Conservation (phyloP, 2,113 vertebrate genomes). For the Salvator merianae region DNA sequence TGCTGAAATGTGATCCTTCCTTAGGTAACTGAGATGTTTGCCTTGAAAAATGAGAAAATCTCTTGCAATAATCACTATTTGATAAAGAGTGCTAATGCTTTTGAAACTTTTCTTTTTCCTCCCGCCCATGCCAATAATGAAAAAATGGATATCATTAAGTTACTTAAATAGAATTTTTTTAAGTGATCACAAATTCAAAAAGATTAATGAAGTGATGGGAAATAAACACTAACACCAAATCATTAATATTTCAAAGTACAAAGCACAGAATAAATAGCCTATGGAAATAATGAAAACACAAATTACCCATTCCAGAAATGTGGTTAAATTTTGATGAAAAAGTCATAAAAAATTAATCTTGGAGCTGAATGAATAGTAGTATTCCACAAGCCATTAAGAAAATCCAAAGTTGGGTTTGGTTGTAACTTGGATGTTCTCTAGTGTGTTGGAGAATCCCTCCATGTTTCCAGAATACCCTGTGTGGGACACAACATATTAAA, state of each 20-base stretch:
- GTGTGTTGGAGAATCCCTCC: not conserved
- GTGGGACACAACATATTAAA: not conserved
- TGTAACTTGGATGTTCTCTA: constrained; percentile 18
- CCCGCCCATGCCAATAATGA: not conserved
- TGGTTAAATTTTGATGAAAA: constrained; percentile 71
- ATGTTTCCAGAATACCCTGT: not conserved
- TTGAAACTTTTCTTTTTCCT: not conserved
- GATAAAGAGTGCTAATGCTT: not conserved
- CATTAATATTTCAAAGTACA: constrained; percentile 68
- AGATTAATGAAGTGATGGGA: constrained; percentile 49
- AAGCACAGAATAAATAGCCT: constrained; percentile 63
- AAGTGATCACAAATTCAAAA: constrained; percentile 46
- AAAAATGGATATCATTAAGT: constrained; percentile 40
- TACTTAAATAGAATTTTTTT: constrained; percentile 43
- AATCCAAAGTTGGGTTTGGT: constrained; percentile 43
- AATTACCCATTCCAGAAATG: constrained; percentile 61
- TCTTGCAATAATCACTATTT: not conserved
- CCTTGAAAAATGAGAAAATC: not conserved
- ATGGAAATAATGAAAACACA: constrained; percentile 63
- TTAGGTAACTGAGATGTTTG: not conserved
- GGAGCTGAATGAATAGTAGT: constrained; percentile 48
- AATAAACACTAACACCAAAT: constrained; percentile 46
- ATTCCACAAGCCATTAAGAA: constrained; percentile 53
- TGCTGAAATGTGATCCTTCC: no score
- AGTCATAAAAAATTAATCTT: constrained; percentile 69